phyloP scores from a whole-genome alignment of 1,140 invertebrate species.

The Scaptomyza pallida region DNA sequence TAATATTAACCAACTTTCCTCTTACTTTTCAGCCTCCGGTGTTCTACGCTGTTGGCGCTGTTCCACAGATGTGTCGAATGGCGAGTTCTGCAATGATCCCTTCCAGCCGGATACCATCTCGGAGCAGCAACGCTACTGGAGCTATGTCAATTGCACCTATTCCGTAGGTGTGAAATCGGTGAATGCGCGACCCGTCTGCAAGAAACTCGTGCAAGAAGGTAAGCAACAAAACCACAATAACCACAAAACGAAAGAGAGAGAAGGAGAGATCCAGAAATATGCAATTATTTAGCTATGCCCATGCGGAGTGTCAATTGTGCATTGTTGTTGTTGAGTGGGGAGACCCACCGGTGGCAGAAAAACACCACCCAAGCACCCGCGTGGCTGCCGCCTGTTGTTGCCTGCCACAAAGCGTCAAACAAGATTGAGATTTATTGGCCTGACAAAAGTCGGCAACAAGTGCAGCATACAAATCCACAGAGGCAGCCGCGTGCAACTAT shows the following conservation, averaged over 20 bases:
- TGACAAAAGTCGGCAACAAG: slow-evolving; percentile 68
- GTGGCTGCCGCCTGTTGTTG: slow-evolving; percentile 54
- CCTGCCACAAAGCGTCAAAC: slow-evolving; percentile 70
- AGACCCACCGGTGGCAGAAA: slow-evolving; percentile 44
- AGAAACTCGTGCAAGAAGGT: slow-evolving; percentile 84
- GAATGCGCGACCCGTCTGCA: slow-evolving; percentile 82
- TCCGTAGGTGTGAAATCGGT: slow-evolving; percentile 74
- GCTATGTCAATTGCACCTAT: slow-evolving; percentile 83
- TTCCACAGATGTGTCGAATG: slow-evolving; percentile 82
- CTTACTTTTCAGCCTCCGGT: slow-evolving; percentile 58
- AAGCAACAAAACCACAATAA: slow-evolving; percentile 38
- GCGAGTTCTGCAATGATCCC: slow-evolving; percentile 83
- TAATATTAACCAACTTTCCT: background rate
- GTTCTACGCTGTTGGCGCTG: slow-evolving; percentile 82
- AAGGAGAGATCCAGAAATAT: background rate
- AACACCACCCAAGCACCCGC: slow-evolving; percentile 36
- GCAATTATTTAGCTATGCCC: slow-evolving; percentile 28
- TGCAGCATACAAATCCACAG: slow-evolving; percentile 59
- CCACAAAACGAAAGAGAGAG: background rate
- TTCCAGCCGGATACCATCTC: slow-evolving; percentile 77
- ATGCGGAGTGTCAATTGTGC: slow-evolving; percentile 29
- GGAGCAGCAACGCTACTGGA: slow-evolving; percentile 83
- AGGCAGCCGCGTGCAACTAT: slow-evolving; percentile 27
- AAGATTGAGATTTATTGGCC: slow-evolving; percentile 79
- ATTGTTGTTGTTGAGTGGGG: slow-evolving; percentile 41